A percentile compares a stretch with the other conserved stretches of the same genome.
These are phyloP conservation scores for Melanaphis sacchari DNA, from an alignment of 1,140 invertebrate species.

Conservation along the genomic window DNA sequence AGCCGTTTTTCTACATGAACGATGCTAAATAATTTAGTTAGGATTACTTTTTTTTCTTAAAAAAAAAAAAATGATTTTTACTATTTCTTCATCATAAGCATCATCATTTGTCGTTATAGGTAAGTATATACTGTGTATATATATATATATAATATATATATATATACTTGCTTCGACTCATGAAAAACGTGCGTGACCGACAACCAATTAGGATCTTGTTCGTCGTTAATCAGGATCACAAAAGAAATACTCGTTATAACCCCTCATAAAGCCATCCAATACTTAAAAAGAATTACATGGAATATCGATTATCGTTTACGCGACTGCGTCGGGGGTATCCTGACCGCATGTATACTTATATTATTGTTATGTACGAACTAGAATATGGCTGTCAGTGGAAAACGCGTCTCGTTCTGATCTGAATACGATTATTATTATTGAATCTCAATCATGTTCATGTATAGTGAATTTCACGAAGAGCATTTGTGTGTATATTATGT, in stretches of 20 bases:
- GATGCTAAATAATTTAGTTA: conserved; percentile 56
- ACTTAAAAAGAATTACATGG: conserved; percentile 47
- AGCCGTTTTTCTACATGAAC: conserved; percentile 53
- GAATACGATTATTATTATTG: neutral
- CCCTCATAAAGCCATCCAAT: neutral
- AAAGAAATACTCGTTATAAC: conserved; percentile 49
- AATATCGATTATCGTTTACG: conserved; percentile 51
- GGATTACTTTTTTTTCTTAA: conserved; percentile 21
- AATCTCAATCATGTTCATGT: neutral
- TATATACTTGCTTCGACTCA: neutral
- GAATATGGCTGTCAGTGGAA: neutral
- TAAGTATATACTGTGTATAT: too few species aligned
- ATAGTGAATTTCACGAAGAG: neutral
- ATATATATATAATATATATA: too few species aligned
- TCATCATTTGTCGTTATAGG: neutral
- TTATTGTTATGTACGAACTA: neutral
- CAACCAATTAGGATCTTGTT: conserved; percentile 51
- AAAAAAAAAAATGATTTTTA: conserved; percentile 6
- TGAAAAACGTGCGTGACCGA: conserved; percentile 52
- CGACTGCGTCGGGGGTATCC: neutral
- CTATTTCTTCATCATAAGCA: neutral
- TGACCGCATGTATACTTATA: neutral
- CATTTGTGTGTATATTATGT: neutral
- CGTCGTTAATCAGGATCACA: conserved; percentile 54
- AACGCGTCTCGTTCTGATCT: neutral